These are phyloP conservation scores for Desmophyllum pertusum DNA, from an alignment of 92 coral and sea anemone genomes.

Conservation along the genomic window DNA sequence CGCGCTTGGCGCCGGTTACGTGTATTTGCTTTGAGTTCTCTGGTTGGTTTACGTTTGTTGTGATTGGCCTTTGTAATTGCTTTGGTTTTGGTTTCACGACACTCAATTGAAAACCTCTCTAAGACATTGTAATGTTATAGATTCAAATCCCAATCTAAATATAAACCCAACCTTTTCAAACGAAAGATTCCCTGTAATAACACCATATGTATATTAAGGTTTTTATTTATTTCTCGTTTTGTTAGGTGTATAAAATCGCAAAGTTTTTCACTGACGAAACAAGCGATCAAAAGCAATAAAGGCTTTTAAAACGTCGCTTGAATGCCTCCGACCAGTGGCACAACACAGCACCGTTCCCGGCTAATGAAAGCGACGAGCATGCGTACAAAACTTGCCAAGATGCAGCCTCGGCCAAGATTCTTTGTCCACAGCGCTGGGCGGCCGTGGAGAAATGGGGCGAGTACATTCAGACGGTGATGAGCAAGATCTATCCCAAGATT, in stretches of 20 bases:
- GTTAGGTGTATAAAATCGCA: conserved; percentile 72
- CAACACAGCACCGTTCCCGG: conserved; percentile 82
- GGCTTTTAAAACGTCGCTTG: conserved; percentile 53
- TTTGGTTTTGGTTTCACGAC: too few relatives aligned
- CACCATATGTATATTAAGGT: too few relatives aligned
- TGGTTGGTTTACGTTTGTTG: too few relatives aligned
- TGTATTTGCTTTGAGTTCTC: too few relatives aligned
- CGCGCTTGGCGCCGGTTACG: too few relatives aligned
- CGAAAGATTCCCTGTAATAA: not conserved
- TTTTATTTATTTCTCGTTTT: not conserved
- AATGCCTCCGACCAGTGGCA: conserved; percentile 77
- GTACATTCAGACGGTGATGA: conserved; percentile 73
- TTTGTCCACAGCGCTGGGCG: conserved; percentile 92
- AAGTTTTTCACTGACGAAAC: conserved; percentile 65
- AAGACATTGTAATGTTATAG: not conserved
- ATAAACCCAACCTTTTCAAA: not conserved
- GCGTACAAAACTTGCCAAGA: conserved; percentile 82
- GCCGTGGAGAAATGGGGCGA: conserved; percentile 86
- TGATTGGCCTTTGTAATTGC: too few relatives aligned
- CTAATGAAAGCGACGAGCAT: conserved; percentile 76
- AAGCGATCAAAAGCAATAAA: conserved; percentile 62
- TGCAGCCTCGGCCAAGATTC: conserved; percentile 65
- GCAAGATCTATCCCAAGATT: conserved; percentile 78
- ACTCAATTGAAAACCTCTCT: too few relatives aligned
- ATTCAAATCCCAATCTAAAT: not conserved